Evolutionary conservation across 2,888 invertebrate genomes (phyloP).

Genomic region (Linnaemya vulpina): DNA sequence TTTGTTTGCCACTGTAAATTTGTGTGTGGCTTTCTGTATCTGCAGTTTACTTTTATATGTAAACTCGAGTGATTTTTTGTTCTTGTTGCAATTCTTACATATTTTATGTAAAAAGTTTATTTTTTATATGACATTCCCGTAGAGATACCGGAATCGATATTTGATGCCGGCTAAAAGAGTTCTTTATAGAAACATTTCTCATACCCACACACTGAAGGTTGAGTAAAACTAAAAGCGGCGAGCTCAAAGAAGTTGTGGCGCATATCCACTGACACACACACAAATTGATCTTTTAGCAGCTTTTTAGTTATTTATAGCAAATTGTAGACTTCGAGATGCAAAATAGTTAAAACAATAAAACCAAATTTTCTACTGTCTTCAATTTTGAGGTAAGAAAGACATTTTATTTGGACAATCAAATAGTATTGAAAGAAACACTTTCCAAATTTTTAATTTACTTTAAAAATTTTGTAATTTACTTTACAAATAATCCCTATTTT

Average conservation of each 20-base stretch:
- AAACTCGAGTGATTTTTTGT: constrained; percentile 13
- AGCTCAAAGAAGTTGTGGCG: background rate
- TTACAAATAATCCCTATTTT: too few relatives aligned
- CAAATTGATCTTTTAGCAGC: too few relatives aligned
- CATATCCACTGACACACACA: background rate
- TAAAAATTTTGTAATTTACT: too few relatives aligned
- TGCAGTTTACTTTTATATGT: constrained; percentile 6
- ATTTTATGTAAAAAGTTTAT: constrained; percentile 15
- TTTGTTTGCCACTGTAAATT: background rate
- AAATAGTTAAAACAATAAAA: too few relatives aligned
- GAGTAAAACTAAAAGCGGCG: constrained; percentile 11
- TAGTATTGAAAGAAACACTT: too few relatives aligned
- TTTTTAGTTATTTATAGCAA: too few relatives aligned
- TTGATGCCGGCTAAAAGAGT: constrained; percentile 41
- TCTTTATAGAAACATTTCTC: background rate
- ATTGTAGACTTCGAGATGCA: too few relatives aligned
- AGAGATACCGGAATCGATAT: constrained; percentile 32
- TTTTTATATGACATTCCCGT: constrained; percentile 41
- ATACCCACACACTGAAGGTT: background rate
- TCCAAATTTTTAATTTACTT: too few relatives aligned
- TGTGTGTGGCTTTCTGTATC: background rate
- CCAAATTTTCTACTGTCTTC: too few relatives aligned
- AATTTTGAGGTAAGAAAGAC: too few relatives aligned
- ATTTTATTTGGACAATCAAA: too few relatives aligned
- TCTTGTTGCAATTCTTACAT: background rate